Evolutionary conservation across 1,140 invertebrate species (phyloP), one percentile per base, ranked within the genome.

Genomic region (Cheumatopsyche charites): DNA sequence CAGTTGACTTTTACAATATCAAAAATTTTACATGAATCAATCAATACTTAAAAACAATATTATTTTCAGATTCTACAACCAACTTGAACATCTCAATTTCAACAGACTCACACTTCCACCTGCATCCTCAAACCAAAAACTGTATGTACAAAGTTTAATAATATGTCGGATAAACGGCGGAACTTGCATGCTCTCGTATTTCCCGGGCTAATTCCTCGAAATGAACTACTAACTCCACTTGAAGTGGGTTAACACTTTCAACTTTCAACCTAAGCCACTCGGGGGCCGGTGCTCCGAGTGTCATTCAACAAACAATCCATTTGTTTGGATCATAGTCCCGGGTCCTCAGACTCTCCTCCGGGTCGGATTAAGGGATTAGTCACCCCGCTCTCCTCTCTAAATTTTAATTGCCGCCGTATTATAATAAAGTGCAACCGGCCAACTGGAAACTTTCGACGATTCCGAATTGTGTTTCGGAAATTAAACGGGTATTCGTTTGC

Each of bases 181-280:
- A 3, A 13, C 21, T 29, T 42, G 42, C 29, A 43, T 45, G 62
- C 42, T 25, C 42, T 65, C 36, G 62, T 23, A 65, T 43, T 55
- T 70, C 72, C 43, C 67, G n/a, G 41, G 62, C 41, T 70, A 70
- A 73, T 66, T 70, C 72, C 52, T 23, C 42, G 12, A 63, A 67
- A 72, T 58, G 62, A 63, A 73, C 72, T 63, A 66, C 67, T 73
- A 73, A 73, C 67, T 43, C 72, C 45, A 17, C 72, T 70, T 73
- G 72, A 73, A 70, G 67, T 62, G 72, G 72, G 72, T 73, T 47
- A 61, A 62, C 58, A 73, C 45, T 52, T 68, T 68, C 63, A 66
- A 66, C 63, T 66, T 66, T 66, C 63, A 66, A 66, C 63, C 63
- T 66, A 66, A 66, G 63, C 63, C 63, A 66, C 63, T 47, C 21